phyloP scores from a whole-genome alignment of 2,113 vertebrate genomes.

The Strix uralensis region DNA sequence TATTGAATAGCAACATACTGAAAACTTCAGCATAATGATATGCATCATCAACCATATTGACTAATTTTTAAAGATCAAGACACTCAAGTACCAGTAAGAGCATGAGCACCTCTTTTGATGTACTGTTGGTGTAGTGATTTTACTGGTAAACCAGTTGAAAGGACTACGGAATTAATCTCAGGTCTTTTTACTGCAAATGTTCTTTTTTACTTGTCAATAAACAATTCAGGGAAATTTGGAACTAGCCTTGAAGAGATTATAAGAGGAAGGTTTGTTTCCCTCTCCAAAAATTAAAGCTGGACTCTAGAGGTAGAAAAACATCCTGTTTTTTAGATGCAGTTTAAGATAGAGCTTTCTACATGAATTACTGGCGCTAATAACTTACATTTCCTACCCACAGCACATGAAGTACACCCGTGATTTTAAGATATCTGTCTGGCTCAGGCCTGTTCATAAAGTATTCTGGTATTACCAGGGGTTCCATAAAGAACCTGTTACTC shows the following conservation, averaged over 20 bases:
- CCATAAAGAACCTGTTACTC: neutral
- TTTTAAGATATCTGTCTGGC: neutral
- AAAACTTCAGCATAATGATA: neutral
- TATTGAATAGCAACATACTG: fast-evolving
- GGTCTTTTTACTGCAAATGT: neutral
- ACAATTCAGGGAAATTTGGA: constrained; percentile 51
- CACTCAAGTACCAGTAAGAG: neutral
- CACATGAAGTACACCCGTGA: neutral
- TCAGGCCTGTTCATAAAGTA: neutral
- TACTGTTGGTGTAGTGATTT: fast-evolving
- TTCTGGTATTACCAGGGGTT: neutral
- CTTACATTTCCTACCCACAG: neutral
- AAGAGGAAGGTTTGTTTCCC: constrained; percentile 2
- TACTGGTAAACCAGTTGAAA: neutral
- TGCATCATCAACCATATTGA: neutral
- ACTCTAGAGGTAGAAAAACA: constrained; percentile 21
- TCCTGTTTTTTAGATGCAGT: constrained; percentile 38
- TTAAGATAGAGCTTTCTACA: constrained; percentile 39
- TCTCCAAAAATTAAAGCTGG: neutral
- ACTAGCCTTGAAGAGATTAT: neutral
- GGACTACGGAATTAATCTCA: neutral
- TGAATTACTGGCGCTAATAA: constrained; percentile 6
- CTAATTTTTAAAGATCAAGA: neutral
- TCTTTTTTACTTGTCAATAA: neutral
- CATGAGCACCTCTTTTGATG: neutral